phyloP scores from a whole-genome alignment of 1,140 invertebrate species.

The Neodiprion lecontei region DNA sequence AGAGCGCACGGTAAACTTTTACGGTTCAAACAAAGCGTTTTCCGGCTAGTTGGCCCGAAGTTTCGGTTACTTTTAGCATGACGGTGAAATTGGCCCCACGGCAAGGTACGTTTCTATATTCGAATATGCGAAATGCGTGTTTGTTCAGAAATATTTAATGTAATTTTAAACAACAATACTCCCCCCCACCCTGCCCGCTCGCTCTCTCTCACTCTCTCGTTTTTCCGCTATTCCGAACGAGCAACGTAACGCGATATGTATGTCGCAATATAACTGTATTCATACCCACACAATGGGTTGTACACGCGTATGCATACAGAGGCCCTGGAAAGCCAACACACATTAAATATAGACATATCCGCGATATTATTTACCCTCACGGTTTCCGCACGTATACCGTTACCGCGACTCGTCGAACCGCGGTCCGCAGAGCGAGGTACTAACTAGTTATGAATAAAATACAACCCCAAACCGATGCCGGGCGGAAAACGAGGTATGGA shows the following conservation, averaged over 20 bases:
- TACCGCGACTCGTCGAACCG: not conserved
- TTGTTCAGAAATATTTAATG: not conserved
- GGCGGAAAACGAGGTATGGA: not conserved
- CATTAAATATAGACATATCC: not conserved
- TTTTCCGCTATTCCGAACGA: constrained; percentile 4
- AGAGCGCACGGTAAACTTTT: too few relatives aligned
- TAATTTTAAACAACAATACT: not conserved
- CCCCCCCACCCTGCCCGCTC: too few relatives aligned
- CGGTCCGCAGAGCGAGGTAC: not conserved
- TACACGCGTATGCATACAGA: not conserved
- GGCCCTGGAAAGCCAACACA: not conserved
- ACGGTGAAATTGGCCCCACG: too few relatives aligned
- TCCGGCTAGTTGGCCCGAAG: too few relatives aligned
- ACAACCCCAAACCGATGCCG: not conserved
- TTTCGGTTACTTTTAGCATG: not conserved
- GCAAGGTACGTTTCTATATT: not conserved
- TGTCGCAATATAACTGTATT: not conserved
- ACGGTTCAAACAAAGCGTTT: not conserved
- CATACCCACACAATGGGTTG: too few relatives aligned
- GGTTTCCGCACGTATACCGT: not conserved
- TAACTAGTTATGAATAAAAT: not conserved
- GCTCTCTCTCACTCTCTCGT: not conserved
- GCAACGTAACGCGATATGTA: not conserved
- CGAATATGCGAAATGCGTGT: not conserved
- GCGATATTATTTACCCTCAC: not conserved